These are phyloP conservation scores for Sebastes fasciatus DNA, from an alignment of 2,113 vertebrate species.

Conservation along the genomic window DNA sequence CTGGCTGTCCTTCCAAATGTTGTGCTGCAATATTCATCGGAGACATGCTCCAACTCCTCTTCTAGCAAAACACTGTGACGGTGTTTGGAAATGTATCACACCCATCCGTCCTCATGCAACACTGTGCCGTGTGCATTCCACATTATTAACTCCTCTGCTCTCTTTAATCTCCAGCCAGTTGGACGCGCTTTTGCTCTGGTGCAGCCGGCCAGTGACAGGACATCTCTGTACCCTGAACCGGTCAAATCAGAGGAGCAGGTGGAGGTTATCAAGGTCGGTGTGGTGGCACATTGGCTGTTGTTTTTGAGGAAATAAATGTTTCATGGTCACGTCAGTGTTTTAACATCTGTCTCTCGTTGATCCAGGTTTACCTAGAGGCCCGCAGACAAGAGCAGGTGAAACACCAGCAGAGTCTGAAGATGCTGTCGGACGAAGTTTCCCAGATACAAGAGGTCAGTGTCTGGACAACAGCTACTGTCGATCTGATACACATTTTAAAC, in stretches of 20 bases:
- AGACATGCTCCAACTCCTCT: conserved; percentile 10
- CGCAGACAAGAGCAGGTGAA: conserved; percentile 83
- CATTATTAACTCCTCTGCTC: conserved; percentile 7
- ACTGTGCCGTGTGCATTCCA: too few species aligned
- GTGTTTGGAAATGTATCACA: conserved; percentile 19
- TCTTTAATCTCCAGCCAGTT: conserved; percentile 81
- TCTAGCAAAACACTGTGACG: conserved; percentile 12
- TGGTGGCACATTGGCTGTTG: not conserved
- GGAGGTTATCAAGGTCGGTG: conserved; percentile 92
- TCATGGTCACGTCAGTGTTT: not conserved
- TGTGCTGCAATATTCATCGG: conserved; percentile 24
- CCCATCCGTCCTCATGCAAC: conserved; percentile 5
- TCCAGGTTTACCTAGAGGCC: conserved; percentile 90
- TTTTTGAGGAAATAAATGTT: not conserved
- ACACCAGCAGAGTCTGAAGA: conserved; percentile 87
- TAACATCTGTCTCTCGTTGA: not conserved
- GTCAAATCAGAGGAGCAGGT: conserved; percentile 90
- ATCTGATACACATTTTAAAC: not conserved
- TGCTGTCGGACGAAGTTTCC: conserved; percentile 91
- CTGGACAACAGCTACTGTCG: not conserved
- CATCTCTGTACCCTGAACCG: conserved; percentile 84
- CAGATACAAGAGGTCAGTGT: conserved; percentile 90
- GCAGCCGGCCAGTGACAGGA: conserved; percentile 78
- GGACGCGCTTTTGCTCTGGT: conserved; percentile 90
- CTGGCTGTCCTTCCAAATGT: not conserved